Percentiles rank a stretch among this genome's conserved stretches.
These are phyloP conservation scores for Pachliopta kotzebuea DNA, from an alignment of 2,888 invertebrate species.

Conservation along the genomic window DNA sequence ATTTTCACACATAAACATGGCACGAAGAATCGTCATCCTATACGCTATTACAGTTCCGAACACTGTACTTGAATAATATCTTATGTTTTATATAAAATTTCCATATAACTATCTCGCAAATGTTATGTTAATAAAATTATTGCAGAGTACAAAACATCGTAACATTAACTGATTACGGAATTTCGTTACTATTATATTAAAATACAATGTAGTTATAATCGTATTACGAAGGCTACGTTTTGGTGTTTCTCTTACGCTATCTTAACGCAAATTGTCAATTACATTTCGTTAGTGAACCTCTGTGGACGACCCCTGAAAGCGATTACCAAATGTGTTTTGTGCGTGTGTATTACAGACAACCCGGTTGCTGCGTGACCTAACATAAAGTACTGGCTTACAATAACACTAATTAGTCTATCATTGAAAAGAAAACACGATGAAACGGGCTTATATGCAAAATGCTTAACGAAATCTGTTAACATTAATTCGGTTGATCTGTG, in stretches of 20 bases:
- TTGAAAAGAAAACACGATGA: constrained; percentile 41
- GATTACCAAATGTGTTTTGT: constrained; percentile 55
- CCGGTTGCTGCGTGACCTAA: constrained; percentile 45
- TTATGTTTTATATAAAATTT: constrained; percentile 27
- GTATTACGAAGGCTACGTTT: constrained; percentile 63
- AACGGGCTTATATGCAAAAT: constrained; percentile 38
- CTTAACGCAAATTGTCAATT: constrained; percentile 50
- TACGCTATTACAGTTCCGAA: constrained; percentile 25
- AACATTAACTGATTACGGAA: constrained; percentile 34
- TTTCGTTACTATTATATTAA: constrained; percentile 27
- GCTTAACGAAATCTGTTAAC: constrained; percentile 25
- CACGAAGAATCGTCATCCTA: constrained; percentile 17
- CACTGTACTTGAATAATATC: constrained; percentile 22
- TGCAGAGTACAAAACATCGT: constrained; percentile 37
- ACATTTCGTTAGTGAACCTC: constrained; percentile 46
- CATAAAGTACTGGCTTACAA: constrained; percentile 43
- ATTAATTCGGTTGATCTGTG: constrained; percentile 29
- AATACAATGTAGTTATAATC: constrained; percentile 38
- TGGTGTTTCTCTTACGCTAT: constrained; percentile 73
- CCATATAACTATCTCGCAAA: constrained; percentile 23
- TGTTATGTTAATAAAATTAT: constrained; percentile 27
- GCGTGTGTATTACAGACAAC: constrained; percentile 64
- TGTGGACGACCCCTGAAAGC: constrained; percentile 63
- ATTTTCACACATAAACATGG: constrained; percentile 18
- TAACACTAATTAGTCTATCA: constrained; percentile 44